These are phyloP conservation scores for Drosophila takahashii DNA, from an alignment of 1,140 invertebrate genomes.

Conservation along the genomic window DNA sequence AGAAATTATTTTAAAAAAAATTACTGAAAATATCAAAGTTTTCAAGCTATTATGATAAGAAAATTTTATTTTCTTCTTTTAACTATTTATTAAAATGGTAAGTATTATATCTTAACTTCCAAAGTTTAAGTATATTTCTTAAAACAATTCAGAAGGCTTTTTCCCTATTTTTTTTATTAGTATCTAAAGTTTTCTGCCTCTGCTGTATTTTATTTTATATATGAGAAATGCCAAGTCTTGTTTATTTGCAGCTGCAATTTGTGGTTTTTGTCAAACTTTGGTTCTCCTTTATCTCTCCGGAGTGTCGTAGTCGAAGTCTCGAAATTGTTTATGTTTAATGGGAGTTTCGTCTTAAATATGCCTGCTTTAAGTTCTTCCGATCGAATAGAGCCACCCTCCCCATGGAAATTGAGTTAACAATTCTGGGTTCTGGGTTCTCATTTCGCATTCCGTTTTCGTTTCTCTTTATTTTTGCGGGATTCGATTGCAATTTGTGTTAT, in stretches of 20 bases:
- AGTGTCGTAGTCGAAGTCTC: neutral
- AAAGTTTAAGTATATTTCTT: too few species aligned
- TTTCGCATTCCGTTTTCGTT: slow-evolving; percentile 71
- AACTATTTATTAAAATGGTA: too few species aligned
- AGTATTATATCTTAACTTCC: too few species aligned
- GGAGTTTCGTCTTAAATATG: slow-evolving; percentile 1
- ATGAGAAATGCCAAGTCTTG: slow-evolving; percentile 1
- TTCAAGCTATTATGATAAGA: too few species aligned
- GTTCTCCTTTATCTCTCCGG: neutral
- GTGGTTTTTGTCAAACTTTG: slow-evolving; percentile 1
- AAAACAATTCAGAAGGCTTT: too few species aligned
- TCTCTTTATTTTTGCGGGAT: slow-evolving; percentile 47
- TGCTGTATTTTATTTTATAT: neutral
- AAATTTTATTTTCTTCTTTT: too few species aligned
- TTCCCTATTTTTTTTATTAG: too few species aligned
- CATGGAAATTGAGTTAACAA: slow-evolving; percentile 65
- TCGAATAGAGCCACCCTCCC: neutral
- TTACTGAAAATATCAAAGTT: too few species aligned
- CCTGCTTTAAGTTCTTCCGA: slow-evolving; percentile 29
- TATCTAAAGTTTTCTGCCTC: neutral
- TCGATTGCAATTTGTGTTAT: slow-evolving; percentile 81
- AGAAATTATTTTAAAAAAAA: too few species aligned
- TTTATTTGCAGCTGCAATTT: slow-evolving; percentile 8
- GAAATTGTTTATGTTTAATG: slow-evolving; percentile 34
- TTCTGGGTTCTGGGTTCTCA: slow-evolving; percentile 59